Percentiles rank a stretch among this genome's conserved stretches.
phyloP scores from a whole-genome alignment of 1,140 invertebrate genomes.

The Drosophila pachea region DNA sequence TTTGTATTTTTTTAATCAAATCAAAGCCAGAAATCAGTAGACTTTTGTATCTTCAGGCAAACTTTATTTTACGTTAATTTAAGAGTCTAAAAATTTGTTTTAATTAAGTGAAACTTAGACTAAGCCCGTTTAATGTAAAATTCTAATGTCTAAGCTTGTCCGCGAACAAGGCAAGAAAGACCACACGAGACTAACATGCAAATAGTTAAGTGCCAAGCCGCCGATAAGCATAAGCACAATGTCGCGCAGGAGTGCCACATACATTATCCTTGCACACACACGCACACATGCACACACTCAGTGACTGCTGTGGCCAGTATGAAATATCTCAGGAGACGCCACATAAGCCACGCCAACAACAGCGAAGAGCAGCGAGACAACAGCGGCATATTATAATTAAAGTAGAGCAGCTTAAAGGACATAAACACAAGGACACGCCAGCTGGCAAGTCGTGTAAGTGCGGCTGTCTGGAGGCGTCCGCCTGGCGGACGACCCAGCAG shows the following conservation, averaged over 20 bases:
- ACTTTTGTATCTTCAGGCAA: no score
- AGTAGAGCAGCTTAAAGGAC: slow-evolving; percentile 73
- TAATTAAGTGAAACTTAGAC: not conserved
- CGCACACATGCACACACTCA: slow-evolving; percentile 18
- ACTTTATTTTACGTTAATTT: no score
- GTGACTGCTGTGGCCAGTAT: slow-evolving; percentile 21
- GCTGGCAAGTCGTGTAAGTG: slow-evolving; percentile 31
- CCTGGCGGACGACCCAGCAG: slow-evolving; percentile 30
- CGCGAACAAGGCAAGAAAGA: slow-evolving; percentile 37
- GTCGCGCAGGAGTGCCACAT: slow-evolving; percentile 57
- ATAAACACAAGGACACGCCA: slow-evolving; percentile 50
- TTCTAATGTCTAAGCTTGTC: not conserved
- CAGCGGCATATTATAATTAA: slow-evolving; percentile 60
- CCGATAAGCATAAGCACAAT: slow-evolving; percentile 69
- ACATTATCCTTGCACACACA: slow-evolving; percentile 6
- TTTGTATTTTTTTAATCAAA: no score
- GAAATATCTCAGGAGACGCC: slow-evolving; percentile 70
- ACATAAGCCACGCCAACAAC: slow-evolving; percentile 51
- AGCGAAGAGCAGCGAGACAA: slow-evolving; percentile 20
- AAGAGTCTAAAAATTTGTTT: no score
- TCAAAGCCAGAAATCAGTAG: not conserved
- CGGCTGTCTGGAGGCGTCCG: slow-evolving; percentile 41
- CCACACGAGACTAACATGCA: slow-evolving; percentile 59
- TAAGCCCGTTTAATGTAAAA: not conserved
- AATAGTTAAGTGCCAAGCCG: slow-evolving; percentile 70